Percentiles rank a stretch among this genome's conserved stretches.
Evolutionary conservation across 2,113 vertebrate genomes (phyloP).

Genomic region (Lota lota): DNA sequence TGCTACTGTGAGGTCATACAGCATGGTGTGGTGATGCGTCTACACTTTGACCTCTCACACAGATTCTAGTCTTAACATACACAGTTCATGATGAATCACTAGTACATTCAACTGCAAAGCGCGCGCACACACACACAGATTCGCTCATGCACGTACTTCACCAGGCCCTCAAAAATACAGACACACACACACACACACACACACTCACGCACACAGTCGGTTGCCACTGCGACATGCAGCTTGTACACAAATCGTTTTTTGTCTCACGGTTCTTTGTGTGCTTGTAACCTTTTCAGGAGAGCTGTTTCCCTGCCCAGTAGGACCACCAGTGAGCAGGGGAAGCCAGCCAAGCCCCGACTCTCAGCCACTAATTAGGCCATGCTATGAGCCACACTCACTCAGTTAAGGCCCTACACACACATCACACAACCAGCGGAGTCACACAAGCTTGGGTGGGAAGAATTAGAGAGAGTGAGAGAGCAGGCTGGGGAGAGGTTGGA

Average conservation of each 20-base stretch:
- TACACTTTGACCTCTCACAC: conserved; percentile 15
- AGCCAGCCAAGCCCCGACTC: conserved; percentile 57
- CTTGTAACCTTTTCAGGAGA: conserved; percentile 64
- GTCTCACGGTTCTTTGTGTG: conserved; percentile 58
- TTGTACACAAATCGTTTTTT: conserved; percentile 55
- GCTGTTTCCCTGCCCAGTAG: conserved; percentile 61
- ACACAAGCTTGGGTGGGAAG: conserved; percentile 50
- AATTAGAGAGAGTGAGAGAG: conserved; percentile 22
- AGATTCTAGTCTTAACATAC: conserved; percentile 12
- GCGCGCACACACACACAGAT: background rate
- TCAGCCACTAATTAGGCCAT: conserved; percentile 62
- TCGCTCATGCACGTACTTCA: background rate
- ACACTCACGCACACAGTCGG: conserved; percentile 24
- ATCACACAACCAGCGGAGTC: conserved; percentile 45
- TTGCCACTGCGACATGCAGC: conserved; percentile 51
- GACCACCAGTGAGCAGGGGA: conserved; percentile 65
- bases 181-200: conserved; percentile 25
- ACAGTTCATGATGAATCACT: conserved; percentile 25
- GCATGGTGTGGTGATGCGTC: background rate
- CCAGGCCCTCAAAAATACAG: background rate
- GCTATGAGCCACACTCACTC: conserved; percentile 39
- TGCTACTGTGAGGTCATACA: no score
- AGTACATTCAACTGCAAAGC: conserved; percentile 13
- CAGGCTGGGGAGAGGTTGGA: background rate
- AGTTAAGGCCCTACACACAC: background rate